Evolutionary conservation across 2,113 vertebrate species (phyloP).

Genomic region (Oncorhynchus kisutch): DNA sequence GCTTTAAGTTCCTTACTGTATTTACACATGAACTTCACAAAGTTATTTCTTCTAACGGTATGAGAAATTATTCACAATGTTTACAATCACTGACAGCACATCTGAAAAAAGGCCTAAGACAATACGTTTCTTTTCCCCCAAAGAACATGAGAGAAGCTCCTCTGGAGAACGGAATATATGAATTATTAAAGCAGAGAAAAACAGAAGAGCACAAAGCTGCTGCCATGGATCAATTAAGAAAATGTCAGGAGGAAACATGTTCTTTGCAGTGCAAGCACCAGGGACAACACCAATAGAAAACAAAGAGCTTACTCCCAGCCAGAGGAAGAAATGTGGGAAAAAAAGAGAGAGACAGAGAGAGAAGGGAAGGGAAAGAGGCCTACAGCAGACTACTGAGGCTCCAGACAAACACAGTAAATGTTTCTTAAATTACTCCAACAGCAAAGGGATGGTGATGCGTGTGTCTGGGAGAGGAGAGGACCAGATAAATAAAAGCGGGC

Average conservation of each 20-base stretch:
- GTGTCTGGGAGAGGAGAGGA: conserved; percentile 44
- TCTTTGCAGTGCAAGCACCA: conserved; percentile 41
- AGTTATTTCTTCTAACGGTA: background rate
- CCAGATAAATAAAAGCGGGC: background rate
- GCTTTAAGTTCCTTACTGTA: conserved; percentile 13
- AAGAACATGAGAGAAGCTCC: conserved; percentile 26
- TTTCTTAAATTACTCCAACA: conserved; percentile 57
- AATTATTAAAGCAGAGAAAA: conserved; percentile 59
- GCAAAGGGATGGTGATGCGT: conserved; percentile 37
- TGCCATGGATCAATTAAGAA: conserved; percentile 66
- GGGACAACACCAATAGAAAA: conserved; percentile 41
- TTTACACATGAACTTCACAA: conserved; percentile 11
- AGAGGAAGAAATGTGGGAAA: background rate
- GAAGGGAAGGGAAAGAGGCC: conserved; percentile 10
- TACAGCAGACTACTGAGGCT: conserved; percentile 47
- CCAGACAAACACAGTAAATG: conserved; percentile 62
- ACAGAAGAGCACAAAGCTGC: conserved; percentile 29
- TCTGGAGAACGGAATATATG: conserved; percentile 34
- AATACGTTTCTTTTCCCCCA: conserved; percentile 20
- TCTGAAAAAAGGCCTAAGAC: background rate
- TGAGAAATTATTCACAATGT: background rate
- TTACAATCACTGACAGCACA: background rate
- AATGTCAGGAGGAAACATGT: conserved; percentile 56
- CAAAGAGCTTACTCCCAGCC: conserved; percentile 38
- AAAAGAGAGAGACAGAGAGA: background rate